These are phyloP conservation scores for Limanda limanda DNA, from an alignment of 2,113 vertebrate genomes.

Conservation along the genomic window DNA sequence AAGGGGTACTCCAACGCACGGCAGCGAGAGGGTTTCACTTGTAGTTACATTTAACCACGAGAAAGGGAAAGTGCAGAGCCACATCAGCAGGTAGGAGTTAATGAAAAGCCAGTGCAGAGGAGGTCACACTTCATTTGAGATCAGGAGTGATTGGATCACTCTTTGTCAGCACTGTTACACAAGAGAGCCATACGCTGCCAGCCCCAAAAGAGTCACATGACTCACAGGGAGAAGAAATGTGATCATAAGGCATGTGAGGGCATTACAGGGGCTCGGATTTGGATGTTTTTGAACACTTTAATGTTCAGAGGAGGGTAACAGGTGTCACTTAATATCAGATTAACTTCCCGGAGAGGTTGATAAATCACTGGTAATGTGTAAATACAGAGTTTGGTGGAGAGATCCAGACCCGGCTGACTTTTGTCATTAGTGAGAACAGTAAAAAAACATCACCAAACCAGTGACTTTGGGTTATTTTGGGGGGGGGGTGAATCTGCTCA, in stretches of 20 bases:
- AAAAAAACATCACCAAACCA: background rate
- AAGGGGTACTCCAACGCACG: conserved; percentile 89
- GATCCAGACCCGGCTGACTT: background rate
- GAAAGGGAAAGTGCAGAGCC: conserved; percentile 33
- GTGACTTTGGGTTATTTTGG: background rate
- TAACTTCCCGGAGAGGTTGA: background rate
- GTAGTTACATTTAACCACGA: conserved; percentile 17
- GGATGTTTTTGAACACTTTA: conserved; percentile 28
- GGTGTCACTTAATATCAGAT: conserved; percentile 38
- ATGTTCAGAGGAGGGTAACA: conserved; percentile 32
- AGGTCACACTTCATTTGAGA: conserved; percentile 62
- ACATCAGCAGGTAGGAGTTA: conserved; percentile 59
- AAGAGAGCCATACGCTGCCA: conserved; percentile 63
- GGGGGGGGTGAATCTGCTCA: background rate
- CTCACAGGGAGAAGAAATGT: conserved; percentile 76
- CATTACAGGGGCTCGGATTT: conserved; percentile 48
- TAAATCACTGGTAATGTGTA: background rate
- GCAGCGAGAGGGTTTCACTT: conserved; percentile 62
- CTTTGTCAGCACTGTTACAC: conserved; percentile 73
- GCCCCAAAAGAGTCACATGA: conserved; percentile 78
- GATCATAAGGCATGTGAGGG: conserved; percentile 78
- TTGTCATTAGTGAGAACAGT: background rate
- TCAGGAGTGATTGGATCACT: conserved; percentile 55
- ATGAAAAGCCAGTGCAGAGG: conserved; percentile 52
- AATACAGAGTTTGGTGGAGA: background rate